Percentiles rank a stretch among this genome's conserved stretches.
Evolutionary conservation across 1,140 invertebrate species (phyloP).

Genomic region (Aphelenchoides fujianensis): DNA sequence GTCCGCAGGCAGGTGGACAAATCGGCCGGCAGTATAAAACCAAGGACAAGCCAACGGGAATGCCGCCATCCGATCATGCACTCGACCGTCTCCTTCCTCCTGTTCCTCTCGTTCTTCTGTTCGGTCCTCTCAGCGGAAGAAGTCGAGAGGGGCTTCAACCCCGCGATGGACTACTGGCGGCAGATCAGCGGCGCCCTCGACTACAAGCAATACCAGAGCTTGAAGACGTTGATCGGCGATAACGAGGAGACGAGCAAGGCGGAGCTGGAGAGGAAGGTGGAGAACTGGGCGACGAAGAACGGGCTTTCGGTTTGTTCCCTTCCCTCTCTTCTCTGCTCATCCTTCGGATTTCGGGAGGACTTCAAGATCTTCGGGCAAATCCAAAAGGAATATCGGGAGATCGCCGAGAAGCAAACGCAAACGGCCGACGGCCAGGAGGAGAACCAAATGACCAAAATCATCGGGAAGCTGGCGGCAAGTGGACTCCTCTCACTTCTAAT

Average conservation of each 20-base stretch:
- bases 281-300: not conserved
- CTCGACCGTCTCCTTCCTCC: no score
- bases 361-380: conserved; percentile 5
- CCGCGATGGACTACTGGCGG: conserved; percentile 3
- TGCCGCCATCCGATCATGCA: no score
- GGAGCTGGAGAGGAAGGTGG: conserved; percentile 1
- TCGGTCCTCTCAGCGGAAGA: conserved; percentile 11
- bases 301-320: not conserved
- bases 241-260: not conserved
- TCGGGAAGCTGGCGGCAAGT: conserved; percentile 1
- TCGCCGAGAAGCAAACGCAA: not conserved
- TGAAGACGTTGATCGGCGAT: not conserved
- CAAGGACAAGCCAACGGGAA: no score
- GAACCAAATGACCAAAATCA: conserved; percentile 13
- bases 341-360: not conserved
- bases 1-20: conserved; percentile 4
- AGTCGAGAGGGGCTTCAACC: not conserved
- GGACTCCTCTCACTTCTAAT: not conserved
- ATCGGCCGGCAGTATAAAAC: no score
- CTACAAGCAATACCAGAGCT: not conserved
- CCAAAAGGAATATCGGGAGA: not conserved
- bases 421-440: not conserved
- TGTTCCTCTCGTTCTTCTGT: not conserved
- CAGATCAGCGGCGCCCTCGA: not conserved
- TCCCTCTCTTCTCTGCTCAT: not conserved